Conservation (phyloP, 2,113 vertebrate genomes). For the Pedetes capensis region DNA sequence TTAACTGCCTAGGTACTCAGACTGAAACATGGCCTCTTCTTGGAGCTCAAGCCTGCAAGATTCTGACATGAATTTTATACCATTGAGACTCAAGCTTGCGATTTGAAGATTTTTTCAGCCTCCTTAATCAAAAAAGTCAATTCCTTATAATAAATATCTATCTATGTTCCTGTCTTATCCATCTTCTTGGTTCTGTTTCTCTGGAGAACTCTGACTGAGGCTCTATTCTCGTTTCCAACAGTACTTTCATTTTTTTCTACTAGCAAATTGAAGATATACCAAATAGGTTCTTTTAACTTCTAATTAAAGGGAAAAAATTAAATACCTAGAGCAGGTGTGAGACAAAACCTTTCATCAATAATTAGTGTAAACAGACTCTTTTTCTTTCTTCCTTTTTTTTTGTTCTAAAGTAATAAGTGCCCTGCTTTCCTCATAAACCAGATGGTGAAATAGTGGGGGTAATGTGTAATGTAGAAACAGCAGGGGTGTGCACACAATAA, state of each 20-base stretch:
- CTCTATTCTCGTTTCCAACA: neutral
- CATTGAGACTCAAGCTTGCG: neutral
- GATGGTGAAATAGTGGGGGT: constrained; percentile 38
- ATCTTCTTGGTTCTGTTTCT: neutral
- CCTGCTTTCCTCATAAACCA: constrained; percentile 5
- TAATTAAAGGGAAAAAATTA: neutral
- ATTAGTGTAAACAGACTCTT: constrained; percentile 50
- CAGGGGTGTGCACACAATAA: neutral
- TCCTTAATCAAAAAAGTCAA: neutral
- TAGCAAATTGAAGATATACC: constrained; percentile 5
- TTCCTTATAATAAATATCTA: neutral
- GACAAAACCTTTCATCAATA: constrained; percentile 45
- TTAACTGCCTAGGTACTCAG: neutral
- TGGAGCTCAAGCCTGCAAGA: neutral
- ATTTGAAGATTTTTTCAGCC: neutral
- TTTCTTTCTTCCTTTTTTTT: neutral
- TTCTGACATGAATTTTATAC: neutral
- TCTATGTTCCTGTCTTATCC: fast-evolving
- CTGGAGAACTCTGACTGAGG: neutral
- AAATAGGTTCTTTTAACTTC: constrained; percentile 5
- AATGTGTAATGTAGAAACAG: constrained; percentile 42
- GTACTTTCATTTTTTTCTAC: neutral
- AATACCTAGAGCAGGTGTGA: constrained; percentile 51
- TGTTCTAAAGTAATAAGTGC: constrained; percentile 7
- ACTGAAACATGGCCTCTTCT: neutral